A percentile compares a stretch with the other conserved stretches of the same genome.
These are phyloP conservation scores for Scalopus aquaticus DNA, from an alignment of 2,113 vertebrate species.

Conservation along the genomic window DNA sequence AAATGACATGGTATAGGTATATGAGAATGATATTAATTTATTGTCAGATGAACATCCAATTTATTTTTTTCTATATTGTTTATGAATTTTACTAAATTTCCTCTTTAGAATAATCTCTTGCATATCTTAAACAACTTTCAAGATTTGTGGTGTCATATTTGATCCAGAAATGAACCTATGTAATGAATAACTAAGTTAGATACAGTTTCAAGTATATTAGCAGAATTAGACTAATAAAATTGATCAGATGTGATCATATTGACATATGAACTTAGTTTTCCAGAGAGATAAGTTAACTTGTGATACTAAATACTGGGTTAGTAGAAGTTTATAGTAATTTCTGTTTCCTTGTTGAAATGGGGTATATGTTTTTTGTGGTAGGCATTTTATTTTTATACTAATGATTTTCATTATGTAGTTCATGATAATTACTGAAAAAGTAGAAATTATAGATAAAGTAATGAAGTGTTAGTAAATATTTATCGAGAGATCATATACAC, in stretches of 20 bases:
- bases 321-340: background rate
- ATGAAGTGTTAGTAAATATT: background rate
- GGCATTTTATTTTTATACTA: background rate
- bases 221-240: background rate
- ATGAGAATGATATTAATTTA: background rate
- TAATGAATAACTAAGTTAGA: background rate
- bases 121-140: background rate
- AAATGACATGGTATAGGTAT: background rate
- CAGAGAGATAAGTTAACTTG: background rate
- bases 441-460: background rate
- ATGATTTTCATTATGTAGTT: background rate
- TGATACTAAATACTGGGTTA: background rate
- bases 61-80: slow-evolving; percentile 6
- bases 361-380: background rate
- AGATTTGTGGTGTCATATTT: background rate
- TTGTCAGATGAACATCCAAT: background rate
- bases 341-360: background rate
- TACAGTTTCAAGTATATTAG: background rate
- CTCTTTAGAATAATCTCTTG: background rate
- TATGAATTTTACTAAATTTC: background rate
- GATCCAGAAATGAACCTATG: background rate
- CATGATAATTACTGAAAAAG: background rate
- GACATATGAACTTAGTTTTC: no score
- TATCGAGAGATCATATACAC: background rate
- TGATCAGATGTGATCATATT: background rate